Evolutionary conservation across 2,888 invertebrate genomes (phyloP).

Genomic region (Eilema sororculum): DNA sequence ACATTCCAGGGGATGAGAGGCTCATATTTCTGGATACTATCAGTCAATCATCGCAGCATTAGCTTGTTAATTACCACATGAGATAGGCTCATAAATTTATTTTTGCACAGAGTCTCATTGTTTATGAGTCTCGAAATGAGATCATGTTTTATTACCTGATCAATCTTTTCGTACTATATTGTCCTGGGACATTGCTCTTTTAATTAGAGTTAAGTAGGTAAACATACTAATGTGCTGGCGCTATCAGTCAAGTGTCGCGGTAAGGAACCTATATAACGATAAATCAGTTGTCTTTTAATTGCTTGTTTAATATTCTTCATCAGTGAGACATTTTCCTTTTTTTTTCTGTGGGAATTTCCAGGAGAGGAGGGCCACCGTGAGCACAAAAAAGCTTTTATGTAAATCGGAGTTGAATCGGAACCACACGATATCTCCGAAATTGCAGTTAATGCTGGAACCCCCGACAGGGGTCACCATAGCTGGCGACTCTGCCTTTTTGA

Average conservation of each 20-base stretch:
- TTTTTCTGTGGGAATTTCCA: too few relatives aligned
- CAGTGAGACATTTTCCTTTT: background rate
- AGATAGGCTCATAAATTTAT: slow-evolving; percentile 19
- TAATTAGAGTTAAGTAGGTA: slow-evolving; percentile 74
- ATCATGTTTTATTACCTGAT: slow-evolving; percentile 24
- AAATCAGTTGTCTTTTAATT: background rate
- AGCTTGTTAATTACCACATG: slow-evolving; percentile 23
- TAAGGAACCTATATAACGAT: background rate
- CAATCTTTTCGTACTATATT: slow-evolving; percentile 32
- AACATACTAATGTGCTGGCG: slow-evolving; percentile 59
- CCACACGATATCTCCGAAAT: too few relatives aligned
- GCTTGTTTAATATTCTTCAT: background rate
- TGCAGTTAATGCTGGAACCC: too few relatives aligned
- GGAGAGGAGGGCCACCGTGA: too few relatives aligned
- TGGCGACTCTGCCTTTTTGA: background rate
- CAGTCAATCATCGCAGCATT: slow-evolving; percentile 60
- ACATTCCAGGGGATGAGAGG: slow-evolving; percentile 72
- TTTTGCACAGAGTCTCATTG: slow-evolving; percentile 25
- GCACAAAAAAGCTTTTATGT: too few relatives aligned
- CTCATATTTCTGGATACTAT: slow-evolving; percentile 71
- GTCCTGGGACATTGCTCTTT: slow-evolving; percentile 70
- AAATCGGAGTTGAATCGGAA: too few relatives aligned
- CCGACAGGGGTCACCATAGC: background rate
- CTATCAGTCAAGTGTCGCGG: slow-evolving; percentile 46
- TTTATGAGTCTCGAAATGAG: slow-evolving; percentile 22